Percentiles rank a stretch among this genome's conserved stretches.
phyloP scores from a whole-genome alignment of 2,113 vertebrate genomes.

The Cygnus buccinator region DNA sequence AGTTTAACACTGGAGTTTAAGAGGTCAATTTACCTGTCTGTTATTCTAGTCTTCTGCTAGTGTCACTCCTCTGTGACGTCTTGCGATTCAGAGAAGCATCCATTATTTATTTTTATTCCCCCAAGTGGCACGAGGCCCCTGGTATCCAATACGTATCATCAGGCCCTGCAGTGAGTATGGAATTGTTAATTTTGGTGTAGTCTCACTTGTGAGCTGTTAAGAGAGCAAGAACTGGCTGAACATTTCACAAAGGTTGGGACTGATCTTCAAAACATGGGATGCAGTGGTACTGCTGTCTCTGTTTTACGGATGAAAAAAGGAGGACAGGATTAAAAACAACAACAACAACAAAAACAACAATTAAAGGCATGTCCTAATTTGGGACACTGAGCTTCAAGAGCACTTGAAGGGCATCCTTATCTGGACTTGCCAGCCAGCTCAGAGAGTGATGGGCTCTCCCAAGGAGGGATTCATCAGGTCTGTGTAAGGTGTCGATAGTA shows the following conservation, averaged over 20 bases:
- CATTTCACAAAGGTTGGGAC: background rate
- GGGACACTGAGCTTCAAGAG: background rate
- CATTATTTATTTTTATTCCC: constrained; percentile 26
- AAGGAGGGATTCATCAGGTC: background rate
- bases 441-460: background rate
- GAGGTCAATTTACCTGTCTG: background rate
- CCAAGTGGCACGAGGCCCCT: background rate
- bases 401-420: background rate
- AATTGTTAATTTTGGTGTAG: background rate
- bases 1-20: background rate
- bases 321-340: background rate
- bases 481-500: background rate
- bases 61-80: background rate
- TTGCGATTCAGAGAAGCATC: background rate
- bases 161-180: background rate
- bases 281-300: background rate
- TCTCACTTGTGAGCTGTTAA: background rate
- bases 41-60: background rate
- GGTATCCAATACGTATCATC: background rate
- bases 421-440: background rate
- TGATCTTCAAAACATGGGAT: background rate
- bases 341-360: background rate
- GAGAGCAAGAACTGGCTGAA: background rate
- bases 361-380: background rate
- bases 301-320: background rate